phyloP scores from a whole-genome alignment of 2,888 invertebrate species.

The Autographa pulchrina region DNA sequence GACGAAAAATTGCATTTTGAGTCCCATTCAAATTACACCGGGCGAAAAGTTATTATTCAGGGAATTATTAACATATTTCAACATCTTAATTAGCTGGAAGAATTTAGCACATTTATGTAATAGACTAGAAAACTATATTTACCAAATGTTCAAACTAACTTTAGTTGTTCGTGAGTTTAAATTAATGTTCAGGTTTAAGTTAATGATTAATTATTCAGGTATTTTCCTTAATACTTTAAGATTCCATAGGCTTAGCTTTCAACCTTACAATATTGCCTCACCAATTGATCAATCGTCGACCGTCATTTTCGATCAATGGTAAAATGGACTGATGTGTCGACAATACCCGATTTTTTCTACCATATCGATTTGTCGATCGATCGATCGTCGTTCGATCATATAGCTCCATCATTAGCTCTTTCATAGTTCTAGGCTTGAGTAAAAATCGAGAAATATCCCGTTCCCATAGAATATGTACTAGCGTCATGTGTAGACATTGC shows the following conservation, averaged over 20 bases:
- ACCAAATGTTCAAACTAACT: neutral
- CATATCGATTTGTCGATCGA: no score
- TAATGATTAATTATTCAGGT: neutral
- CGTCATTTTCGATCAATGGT: no score
- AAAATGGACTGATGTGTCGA: no score
- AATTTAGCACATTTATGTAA: slow-evolving; percentile 18
- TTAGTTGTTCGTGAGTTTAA: neutral
- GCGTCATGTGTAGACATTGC: neutral
- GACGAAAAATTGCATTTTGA: slow-evolving; percentile 44
- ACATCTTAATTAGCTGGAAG: slow-evolving; percentile 22
- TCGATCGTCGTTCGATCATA: no score
- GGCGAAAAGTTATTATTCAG: slow-evolving; percentile 22
- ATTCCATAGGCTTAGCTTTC: neutral
- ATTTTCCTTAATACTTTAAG: neutral
- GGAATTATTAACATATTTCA: slow-evolving; percentile 34
- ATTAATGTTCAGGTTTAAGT: neutral
- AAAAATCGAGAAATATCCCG: neutral
- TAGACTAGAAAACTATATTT: slow-evolving; percentile 15
- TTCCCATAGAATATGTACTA: neutral
- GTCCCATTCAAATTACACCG: slow-evolving; percentile 31
- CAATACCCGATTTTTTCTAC: no score
- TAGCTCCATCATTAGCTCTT: neutral
- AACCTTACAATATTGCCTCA: no score
- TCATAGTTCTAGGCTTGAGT: neutral
- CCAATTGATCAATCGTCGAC: no score